Conservation (phyloP, 1,140 invertebrate species). For the Bradynema listronoti region DNA sequence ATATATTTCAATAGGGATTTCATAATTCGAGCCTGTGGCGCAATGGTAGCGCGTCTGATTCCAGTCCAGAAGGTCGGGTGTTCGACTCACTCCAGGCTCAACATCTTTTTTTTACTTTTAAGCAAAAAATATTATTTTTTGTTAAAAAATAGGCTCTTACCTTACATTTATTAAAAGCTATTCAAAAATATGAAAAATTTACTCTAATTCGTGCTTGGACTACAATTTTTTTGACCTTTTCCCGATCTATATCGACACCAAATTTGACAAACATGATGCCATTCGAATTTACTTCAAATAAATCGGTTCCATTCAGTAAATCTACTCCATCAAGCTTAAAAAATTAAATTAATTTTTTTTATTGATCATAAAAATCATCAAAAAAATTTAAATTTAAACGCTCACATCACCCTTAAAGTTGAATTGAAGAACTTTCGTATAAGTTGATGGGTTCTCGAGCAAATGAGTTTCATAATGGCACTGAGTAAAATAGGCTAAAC, state of each 20-base stretch:
- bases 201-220: constrained; percentile 34
- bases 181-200: background rate
- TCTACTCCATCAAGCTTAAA: constrained; percentile 41
- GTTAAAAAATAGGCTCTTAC: no score
- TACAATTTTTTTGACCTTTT: constrained; percentile 30
- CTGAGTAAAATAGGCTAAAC: constrained; percentile 41
- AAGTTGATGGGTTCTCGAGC: constrained; percentile 30
- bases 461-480: constrained; percentile 41
- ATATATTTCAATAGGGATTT: no score
- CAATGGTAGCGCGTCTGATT: no score
- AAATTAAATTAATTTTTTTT: background rate
- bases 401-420: constrained; percentile 37
- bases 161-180: no score
- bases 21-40: no score
- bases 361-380: no score
- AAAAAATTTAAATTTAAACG: constrained; percentile 29
- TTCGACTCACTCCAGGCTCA: no score
- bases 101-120: no score
- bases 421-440: constrained; percentile 38
- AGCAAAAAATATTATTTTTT: no score
- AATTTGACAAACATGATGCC: constrained; percentile 32
- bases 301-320: constrained; percentile 39
- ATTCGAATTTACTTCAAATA: constrained; percentile 33
- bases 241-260: constrained; percentile 29
- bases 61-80: no score